These are phyloP conservation scores for Athrips mouffetella DNA, from an alignment of 2,888 invertebrate species.

Conservation along the genomic window DNA sequence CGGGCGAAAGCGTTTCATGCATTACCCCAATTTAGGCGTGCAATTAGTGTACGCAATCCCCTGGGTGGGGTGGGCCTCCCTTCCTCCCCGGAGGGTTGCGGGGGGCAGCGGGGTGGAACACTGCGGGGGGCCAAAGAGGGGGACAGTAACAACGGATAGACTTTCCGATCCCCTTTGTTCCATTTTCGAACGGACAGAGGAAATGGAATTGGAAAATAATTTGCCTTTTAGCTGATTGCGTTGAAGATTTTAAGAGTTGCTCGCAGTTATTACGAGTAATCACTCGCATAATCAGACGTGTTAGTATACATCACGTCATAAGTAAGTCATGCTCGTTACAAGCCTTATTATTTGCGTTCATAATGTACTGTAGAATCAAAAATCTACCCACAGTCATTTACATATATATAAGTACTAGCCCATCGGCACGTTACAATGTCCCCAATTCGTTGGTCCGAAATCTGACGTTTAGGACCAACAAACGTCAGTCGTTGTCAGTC, in stretches of 20 bases:
- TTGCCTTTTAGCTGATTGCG: conserved; percentile 75
- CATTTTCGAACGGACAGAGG: conserved; percentile 58
- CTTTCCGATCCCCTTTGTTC: conserved; percentile 61
- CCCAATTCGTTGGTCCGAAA: too few species aligned
- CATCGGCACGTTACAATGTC: too few species aligned
- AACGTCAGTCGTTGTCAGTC: too few species aligned
- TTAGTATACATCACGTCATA: not conserved
- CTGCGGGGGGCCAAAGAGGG: conserved; percentile 28
- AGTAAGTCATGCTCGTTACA: too few species aligned
- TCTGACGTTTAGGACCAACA: too few species aligned
- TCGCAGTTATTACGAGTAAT: too few species aligned
- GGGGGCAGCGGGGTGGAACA: conserved; percentile 26
- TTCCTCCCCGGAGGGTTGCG: conserved; percentile 25
- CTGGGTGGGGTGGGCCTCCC: conserved; percentile 35
- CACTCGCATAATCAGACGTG: conserved; percentile 2
- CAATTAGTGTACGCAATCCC: conserved; percentile 66
- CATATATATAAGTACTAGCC: too few species aligned
- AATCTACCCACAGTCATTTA: too few species aligned
- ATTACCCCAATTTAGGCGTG: conserved; percentile 73
- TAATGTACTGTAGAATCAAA: too few species aligned
- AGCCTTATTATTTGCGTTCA: too few species aligned
- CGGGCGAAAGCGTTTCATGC: conserved; percentile 58
- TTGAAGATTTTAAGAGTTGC: conserved; percentile 18
- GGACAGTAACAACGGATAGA: conserved; percentile 43
- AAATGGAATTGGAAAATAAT: conserved; percentile 75